Evolutionary conservation across 2,888 invertebrate species (phyloP).

Genomic region (Bellardia pandia): DNA sequence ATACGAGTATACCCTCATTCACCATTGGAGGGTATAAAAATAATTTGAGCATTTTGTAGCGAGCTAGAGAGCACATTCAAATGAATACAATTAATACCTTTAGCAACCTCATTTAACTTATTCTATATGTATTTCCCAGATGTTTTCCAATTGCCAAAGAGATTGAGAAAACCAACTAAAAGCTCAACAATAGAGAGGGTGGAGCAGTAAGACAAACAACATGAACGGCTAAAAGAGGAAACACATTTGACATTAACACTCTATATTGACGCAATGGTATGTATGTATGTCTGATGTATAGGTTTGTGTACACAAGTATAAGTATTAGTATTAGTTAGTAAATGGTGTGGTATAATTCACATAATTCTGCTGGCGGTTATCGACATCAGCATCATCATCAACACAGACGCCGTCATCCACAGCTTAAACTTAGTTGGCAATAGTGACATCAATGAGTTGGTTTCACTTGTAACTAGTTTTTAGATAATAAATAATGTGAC

Average conservation of each 20-base stretch:
- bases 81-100: slow-evolving; percentile 4
- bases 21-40: too few species aligned
- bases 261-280: not conserved
- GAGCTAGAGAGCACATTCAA: too few species aligned
- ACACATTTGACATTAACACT: slow-evolving; percentile 33
- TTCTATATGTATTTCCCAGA: slow-evolving; percentile 33
- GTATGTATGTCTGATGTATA: not conserved
- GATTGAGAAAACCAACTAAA: slow-evolving; percentile 8
- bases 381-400: slow-evolving; percentile 56
- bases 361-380: slow-evolving; percentile 67
- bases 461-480: not conserved
- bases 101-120: not conserved
- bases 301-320: not conserved
- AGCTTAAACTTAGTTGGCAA: slow-evolving; percentile 56
- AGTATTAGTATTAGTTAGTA: slow-evolving; percentile 28
- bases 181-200: not conserved
- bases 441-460: slow-evolving; percentile 11
- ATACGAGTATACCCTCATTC: too few species aligned
- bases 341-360: slow-evolving; percentile 63
- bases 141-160: slow-evolving; percentile 32
- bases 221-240: slow-evolving; percentile 21
- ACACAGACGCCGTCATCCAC: slow-evolving; percentile 21
- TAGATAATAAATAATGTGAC: not conserved
- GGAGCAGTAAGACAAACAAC: slow-evolving; percentile 9
- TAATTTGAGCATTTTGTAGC: too few species aligned